Conservation (phyloP, 2,113 vertebrate genomes). For the Bos javanicus region DNA sequence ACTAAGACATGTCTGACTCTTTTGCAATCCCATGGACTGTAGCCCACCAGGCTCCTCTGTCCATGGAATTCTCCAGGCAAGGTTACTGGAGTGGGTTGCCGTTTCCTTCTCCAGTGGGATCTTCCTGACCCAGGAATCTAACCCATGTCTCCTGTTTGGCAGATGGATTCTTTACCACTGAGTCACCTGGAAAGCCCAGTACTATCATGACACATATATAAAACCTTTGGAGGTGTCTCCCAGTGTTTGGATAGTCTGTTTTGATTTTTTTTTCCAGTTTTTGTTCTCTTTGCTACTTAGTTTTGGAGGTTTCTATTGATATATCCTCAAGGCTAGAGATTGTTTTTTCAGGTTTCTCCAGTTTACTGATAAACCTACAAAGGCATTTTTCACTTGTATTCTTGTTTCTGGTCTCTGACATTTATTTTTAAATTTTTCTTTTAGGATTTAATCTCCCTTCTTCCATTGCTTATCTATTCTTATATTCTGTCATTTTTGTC, state of each 20-base stretch:
- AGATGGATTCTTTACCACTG: background rate
- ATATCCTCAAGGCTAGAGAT: background rate
- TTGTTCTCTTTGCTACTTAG: background rate
- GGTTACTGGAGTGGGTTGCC: background rate
- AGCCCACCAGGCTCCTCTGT: background rate
- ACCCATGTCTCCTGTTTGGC: background rate
- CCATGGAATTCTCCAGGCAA: background rate
- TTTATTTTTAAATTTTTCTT: background rate
- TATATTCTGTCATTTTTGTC: background rate
- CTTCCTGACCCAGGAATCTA: background rate
- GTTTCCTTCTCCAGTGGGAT: background rate
- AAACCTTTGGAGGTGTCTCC: background rate
- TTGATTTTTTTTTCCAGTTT: background rate
- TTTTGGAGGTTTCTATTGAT: background rate
- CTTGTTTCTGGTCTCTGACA: background rate
- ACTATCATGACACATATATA: background rate
- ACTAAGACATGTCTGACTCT: background rate
- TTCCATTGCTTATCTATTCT: background rate
- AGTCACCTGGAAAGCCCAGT: background rate
- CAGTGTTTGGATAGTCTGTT: background rate
- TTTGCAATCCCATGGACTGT: background rate
- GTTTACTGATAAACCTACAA: background rate
- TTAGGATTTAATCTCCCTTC: background rate
- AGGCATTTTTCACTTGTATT: background rate
- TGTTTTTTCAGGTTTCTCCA: background rate